A percentile compares a stretch with the other conserved stretches of the same genome.
phyloP scores from a whole-genome alignment of 1,140 invertebrate genomes.

The Kradibia gibbosae region DNA sequence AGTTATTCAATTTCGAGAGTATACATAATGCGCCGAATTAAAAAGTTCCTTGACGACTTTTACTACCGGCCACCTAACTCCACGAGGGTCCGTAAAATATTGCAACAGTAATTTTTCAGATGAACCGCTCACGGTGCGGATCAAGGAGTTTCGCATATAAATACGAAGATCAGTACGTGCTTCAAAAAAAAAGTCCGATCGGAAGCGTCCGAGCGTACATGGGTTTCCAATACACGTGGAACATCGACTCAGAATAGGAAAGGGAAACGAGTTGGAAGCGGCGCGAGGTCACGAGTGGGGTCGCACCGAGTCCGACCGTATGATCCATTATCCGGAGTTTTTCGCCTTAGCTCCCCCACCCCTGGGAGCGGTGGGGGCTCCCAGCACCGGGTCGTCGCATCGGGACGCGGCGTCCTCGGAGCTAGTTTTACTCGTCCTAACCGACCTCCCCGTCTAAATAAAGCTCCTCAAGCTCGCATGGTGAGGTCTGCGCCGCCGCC shows the following conservation, averaged over 20 bases:
- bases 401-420: constrained; percentile 64
- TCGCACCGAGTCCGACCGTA: constrained; percentile 52
- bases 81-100: background rate
- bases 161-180: background rate
- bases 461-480: constrained; percentile 57
- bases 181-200: background rate
- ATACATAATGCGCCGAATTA: background rate
- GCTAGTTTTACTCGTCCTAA: constrained; percentile 68
- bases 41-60: background rate
- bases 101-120: background rate
- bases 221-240: background rate
- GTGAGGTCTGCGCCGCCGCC: background rate
- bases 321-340: constrained; percentile 17
- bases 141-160: background rate
- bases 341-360: background rate
- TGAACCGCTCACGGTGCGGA: background rate
- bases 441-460: constrained; percentile 69
- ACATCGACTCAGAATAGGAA: constrained; percentile 51
- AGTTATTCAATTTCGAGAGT: background rate
- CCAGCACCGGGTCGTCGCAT: background rate
- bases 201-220: background rate
- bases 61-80: background rate
- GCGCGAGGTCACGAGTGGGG: constrained; percentile 62
- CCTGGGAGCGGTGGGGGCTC: background rate
- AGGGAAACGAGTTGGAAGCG: constrained; percentile 63